Evolutionary conservation across 2,113 vertebrate species (phyloP).

Genomic region (Muntiacus reevesi): DNA sequence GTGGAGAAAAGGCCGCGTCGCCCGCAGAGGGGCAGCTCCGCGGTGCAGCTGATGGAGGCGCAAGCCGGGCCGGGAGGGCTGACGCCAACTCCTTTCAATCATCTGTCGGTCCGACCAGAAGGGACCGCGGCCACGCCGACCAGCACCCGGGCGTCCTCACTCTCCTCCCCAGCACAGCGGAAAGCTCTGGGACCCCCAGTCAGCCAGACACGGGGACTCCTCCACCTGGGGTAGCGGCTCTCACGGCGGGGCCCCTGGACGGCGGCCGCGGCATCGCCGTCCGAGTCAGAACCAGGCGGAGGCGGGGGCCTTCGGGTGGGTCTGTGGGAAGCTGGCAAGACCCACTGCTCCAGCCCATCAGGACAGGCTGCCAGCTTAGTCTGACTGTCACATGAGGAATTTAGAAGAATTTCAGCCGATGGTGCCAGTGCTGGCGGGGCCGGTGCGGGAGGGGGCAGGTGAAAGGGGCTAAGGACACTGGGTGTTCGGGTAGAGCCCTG

Average conservation of each 20-base stretch:
- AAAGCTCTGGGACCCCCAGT: too few relatives aligned
- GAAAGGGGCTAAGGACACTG: not conserved
- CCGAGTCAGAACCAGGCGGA: not conserved
- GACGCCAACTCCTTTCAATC: not conserved
- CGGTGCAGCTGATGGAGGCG: not conserved
- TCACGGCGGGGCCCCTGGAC: not conserved
- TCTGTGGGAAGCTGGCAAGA: not conserved
- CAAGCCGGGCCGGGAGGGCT: not conserved
- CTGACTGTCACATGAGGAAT: too few relatives aligned
- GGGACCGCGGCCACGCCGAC: too few relatives aligned
- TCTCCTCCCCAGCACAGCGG: not conserved
- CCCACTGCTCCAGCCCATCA: not conserved
- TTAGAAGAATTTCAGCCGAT: not conserved
- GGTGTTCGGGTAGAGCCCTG: not conserved
- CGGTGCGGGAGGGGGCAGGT: not conserved
- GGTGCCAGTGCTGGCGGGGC: not conserved
- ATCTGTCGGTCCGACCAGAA: rapidly evolving
- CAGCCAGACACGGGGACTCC: rapidly evolving
- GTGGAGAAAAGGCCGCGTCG: not conserved
- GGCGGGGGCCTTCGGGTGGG: not conserved
- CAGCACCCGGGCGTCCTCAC: not conserved
- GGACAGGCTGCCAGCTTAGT: not conserved
- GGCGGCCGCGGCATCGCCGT: rapidly evolving
- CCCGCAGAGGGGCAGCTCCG: not conserved
- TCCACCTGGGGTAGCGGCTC: too few relatives aligned